Conservation (phyloP, 1,140 invertebrate species). For the Danaus melanippus region DNA sequence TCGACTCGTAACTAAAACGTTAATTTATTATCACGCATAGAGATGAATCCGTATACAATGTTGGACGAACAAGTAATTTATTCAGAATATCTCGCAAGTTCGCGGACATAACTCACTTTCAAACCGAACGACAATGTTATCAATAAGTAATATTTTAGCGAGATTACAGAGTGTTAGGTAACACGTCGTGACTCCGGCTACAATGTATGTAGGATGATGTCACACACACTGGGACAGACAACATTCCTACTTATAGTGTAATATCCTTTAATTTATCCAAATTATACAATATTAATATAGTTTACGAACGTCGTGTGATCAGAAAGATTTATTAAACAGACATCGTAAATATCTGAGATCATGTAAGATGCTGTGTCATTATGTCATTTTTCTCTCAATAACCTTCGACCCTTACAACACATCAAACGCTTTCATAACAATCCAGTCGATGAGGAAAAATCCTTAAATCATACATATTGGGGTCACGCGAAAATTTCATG, state of each 20-base stretch:
- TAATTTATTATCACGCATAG: too few relatives aligned
- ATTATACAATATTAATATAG: too few relatives aligned
- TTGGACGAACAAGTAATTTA: slow-evolving; percentile 4
- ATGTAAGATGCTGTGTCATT: too few relatives aligned
- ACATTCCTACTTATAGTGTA: too few relatives aligned
- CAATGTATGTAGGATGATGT: neutral
- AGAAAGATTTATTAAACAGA: too few relatives aligned
- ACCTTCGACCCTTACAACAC: too few relatives aligned
- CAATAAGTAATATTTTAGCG: slow-evolving; percentile 20
- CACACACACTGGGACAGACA: slow-evolving; percentile 7
- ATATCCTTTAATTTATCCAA: too few relatives aligned
- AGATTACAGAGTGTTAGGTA: slow-evolving; percentile 23
- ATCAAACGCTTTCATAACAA: too few relatives aligned
- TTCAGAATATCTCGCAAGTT: slow-evolving; percentile 5
- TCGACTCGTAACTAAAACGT: too few relatives aligned
- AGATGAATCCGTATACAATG: neutral
- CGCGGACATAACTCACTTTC: slow-evolving; percentile 12
- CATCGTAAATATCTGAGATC: too few relatives aligned
- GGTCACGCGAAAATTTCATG: slow-evolving; percentile 15
- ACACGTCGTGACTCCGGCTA: slow-evolving; percentile 11
- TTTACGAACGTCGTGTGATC: too few relatives aligned
- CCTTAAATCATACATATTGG: slow-evolving; percentile 9
- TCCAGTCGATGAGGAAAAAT: slow-evolving; percentile 12
- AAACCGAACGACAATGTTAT: slow-evolving; percentile 18
- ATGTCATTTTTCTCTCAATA: too few relatives aligned